These are phyloP conservation scores for Haliclona indistincta DNA, from an alignment of 37 sponge, comb jelly and placozoan genomes.

Conservation along the genomic window DNA sequence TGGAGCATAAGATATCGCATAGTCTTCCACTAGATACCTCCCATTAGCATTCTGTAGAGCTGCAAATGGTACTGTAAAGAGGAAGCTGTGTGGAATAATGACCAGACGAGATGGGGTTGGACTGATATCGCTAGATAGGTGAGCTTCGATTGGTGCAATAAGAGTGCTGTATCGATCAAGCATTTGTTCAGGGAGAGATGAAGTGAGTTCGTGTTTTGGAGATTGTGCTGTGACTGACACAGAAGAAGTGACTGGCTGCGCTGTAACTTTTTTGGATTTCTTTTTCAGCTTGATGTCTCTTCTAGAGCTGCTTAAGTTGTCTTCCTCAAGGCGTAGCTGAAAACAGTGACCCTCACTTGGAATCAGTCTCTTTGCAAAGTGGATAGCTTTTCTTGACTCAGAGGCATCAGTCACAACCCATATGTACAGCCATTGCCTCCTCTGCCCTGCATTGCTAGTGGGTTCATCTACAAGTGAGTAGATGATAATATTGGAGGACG, in stretches of 20 bases:
- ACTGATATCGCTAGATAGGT: neutral
- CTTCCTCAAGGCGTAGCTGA: neutral
- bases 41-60: conserved; percentile 20
- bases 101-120: neutral
- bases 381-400: neutral
- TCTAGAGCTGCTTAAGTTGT: neutral
- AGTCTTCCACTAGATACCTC: conserved; percentile 27
- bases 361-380: neutral
- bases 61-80: conserved; percentile 48
- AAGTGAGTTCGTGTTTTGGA: conserved; percentile 4
- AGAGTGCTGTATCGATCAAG: neutral
- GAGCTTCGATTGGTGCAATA: conserved; percentile 14
- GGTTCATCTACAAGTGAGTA: conserved; percentile 50
- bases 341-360: neutral
- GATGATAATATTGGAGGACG: no score
- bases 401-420: conserved; percentile 13
- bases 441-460: neutral
- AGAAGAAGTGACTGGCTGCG: neutral
- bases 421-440: conserved; percentile 19
- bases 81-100: conserved; percentile 38
- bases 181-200: neutral
- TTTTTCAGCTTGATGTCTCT: conserved; percentile 10
- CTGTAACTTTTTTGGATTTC: neutral
- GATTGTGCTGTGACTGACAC: neutral
- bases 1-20: conserved; percentile 20